Evolutionary conservation across 1,140 invertebrate genomes (phyloP), one percentile per base, ranked within the genome.

Genomic region (Caenorhabditis latens): DNA sequence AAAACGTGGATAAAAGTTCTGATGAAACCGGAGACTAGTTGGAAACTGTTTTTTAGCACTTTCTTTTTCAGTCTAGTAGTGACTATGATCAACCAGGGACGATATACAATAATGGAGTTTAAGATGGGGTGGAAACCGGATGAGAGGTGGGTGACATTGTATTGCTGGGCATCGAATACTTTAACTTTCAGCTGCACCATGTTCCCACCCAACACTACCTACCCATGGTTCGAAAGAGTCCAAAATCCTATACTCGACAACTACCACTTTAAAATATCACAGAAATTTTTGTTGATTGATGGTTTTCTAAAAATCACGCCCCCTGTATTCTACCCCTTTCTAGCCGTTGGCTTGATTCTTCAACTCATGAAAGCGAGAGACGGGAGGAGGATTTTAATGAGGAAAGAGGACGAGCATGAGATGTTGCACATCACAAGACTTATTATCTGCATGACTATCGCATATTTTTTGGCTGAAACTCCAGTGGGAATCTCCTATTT

Each of bases 381-480:
- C 11, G 19, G 65, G 4, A 14, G 65, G 14, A 71, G 19, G 19
- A 46, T 71, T 71, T n/a, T 71, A 14, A 71, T 71, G 65, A 43
- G 42, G 19, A 71, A 43, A n/a, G 65, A 46, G 1, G 65, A 71
- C 7, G 42, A 71, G 4, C 11, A 46, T 4, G 65, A 71, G 14
- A 71, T 46, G 40, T 5, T 46, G 1, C 14, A 71, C n/a, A 42
- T 71, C 4, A 65, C 21, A 14, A 8, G 32, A 40, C 32, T 65
- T 9, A 16, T 71, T 16, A 43, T 71, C 4, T 71, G 40, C 24
- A 71, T 71, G 65, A 71, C 65, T 43, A 46, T 71, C 8, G 40
- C 40, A 4, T 71, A 71, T 46, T 71, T 71, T 19, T 71, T 71
- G 42, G 42, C 65, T 24, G 65, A 46, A 46, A 71, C 65, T 4